These are phyloP conservation scores for Heliothis subflexa DNA, from an alignment of 1,140 invertebrate species.

Conservation along the genomic window DNA sequence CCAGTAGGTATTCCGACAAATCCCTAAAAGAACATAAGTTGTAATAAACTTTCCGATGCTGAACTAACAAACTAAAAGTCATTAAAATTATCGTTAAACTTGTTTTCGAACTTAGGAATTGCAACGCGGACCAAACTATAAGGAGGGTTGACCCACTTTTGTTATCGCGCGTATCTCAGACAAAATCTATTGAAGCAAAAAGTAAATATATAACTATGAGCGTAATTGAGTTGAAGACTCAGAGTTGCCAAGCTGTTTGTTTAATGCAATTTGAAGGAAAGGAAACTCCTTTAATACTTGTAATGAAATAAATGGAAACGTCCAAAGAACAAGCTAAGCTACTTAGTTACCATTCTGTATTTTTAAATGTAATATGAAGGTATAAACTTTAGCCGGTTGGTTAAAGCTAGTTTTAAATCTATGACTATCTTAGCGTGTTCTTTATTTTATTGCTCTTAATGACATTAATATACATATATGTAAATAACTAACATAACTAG, in stretches of 20 bases:
- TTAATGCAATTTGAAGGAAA: conserved; percentile 24
- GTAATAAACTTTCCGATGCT: conserved; percentile 26
- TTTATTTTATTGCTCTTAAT: no score
- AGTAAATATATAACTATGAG: conserved; percentile 24
- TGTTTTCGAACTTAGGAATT: conserved; percentile 42
- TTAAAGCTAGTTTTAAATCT: no score
- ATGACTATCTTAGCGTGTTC: no score
- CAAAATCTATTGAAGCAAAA: conserved; percentile 32
- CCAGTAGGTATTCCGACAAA: conserved; percentile 19
- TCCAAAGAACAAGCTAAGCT: conserved; percentile 4
- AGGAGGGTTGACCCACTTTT: conserved; percentile 47
- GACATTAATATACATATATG: no score
- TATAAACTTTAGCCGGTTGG: no score
- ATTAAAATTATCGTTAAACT: conserved; percentile 58
- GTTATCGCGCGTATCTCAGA: conserved; percentile 34
- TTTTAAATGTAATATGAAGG: background rate
- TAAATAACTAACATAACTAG: no score
- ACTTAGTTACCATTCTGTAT: background rate
- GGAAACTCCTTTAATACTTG: conserved; percentile 28
- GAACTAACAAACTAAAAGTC: conserved; percentile 52
- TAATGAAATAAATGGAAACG: conserved; percentile 21
- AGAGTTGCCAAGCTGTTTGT: conserved; percentile 32
- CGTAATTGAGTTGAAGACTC: conserved; percentile 29
- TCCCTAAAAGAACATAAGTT: conserved; percentile 38
- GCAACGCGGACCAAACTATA: conserved; percentile 22